phyloP scores from a whole-genome alignment of 2,113 vertebrate species.

The Malaclemys terrapin region DNA sequence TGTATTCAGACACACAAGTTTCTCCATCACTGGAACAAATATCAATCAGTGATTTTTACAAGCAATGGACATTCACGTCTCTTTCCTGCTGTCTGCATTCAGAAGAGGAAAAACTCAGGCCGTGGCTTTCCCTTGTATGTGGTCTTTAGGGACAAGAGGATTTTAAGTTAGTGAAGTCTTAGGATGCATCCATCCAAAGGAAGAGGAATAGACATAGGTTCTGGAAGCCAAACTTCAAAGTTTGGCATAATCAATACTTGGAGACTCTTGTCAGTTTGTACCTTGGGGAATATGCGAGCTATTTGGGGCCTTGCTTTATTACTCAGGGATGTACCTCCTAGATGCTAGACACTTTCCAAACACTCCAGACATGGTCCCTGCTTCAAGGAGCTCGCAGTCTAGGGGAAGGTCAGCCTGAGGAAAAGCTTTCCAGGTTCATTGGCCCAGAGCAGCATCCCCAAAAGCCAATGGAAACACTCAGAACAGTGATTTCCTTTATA shows the following conservation, averaged over 20 bases:
- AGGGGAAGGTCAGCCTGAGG: neutral
- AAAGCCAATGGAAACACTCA: neutral
- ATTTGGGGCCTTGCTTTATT: too few relatives aligned
- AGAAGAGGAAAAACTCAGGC: neutral
- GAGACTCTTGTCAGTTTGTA: neutral
- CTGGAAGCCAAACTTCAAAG: too few relatives aligned
- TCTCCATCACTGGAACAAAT: too few relatives aligned
- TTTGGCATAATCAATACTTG: neutral
- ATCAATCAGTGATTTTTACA: neutral
- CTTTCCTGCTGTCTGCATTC: neutral
- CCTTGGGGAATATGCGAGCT: too few relatives aligned
- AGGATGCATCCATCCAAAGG: neutral
- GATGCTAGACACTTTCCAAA: too few relatives aligned
- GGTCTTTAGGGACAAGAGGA: neutral
- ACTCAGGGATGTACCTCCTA: too few relatives aligned
- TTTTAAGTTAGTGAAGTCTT: neutral
- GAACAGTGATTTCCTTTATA: neutral
- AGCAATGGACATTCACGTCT: neutral
- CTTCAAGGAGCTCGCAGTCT: neutral
- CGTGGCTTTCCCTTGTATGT: neutral
- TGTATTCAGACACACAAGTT: too few relatives aligned
- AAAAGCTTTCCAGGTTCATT: neutral
- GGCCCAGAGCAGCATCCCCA: neutral
- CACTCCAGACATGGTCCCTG: neutral
- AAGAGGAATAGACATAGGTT: neutral